Percentiles rank a stretch among this genome's conserved stretches.
Conservation (phyloP, 2,113 vertebrate species). For the Dicentrarchus labrax region DNA sequence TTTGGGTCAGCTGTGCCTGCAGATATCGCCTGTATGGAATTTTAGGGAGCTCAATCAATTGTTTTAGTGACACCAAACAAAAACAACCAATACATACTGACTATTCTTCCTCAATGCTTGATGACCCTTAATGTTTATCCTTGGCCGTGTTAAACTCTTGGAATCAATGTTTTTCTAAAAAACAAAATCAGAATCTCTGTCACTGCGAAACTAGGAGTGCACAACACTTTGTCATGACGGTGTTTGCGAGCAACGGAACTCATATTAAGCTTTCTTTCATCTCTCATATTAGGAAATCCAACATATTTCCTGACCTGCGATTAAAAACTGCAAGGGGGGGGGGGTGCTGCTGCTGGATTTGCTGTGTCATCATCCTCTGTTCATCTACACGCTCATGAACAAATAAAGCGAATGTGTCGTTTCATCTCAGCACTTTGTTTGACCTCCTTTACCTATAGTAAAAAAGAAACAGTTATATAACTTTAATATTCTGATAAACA, state of each 20-base stretch:
- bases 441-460: background rate
- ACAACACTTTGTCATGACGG: too few relatives aligned
- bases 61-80: background rate
- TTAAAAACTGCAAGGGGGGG: background rate
- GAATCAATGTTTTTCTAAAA: constrained; percentile 13
- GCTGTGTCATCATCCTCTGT: background rate
- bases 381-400: constrained; percentile 1
- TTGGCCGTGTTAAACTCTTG: background rate
- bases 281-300: background rate
- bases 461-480: background rate
- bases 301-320: background rate
- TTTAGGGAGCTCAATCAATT: background rate
- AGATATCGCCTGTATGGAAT: constrained; percentile 6
- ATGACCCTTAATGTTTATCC: background rate
- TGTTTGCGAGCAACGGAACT: too few relatives aligned
- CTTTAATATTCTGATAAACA: background rate
- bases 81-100: background rate
- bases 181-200: too few relatives aligned
- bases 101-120: background rate
- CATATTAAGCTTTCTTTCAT: background rate
- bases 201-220: too few relatives aligned
- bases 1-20: background rate
- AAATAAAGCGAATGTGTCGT: background rate
- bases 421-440: background rate
- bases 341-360: too few relatives aligned